These are phyloP conservation scores for Eumacrocentrus americanus DNA, from an alignment of 2,888 invertebrate species.

Conservation along the genomic window DNA sequence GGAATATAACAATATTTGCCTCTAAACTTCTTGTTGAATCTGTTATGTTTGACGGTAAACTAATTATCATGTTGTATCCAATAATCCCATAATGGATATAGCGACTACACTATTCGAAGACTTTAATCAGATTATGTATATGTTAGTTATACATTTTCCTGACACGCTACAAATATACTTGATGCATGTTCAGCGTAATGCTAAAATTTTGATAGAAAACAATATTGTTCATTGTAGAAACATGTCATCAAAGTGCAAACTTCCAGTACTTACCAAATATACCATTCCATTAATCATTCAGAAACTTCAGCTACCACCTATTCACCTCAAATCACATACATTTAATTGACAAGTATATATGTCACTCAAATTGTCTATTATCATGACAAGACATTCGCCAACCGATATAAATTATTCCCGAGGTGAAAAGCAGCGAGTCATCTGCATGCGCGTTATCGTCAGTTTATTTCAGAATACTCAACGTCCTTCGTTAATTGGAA, in stretches of 20 bases:
- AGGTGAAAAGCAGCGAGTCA: neutral
- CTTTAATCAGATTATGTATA: neutral
- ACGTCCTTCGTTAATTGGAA: neutral
- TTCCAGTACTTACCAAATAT: too few species aligned
- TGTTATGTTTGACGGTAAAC: constrained; percentile 5
- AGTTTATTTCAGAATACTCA: neutral
- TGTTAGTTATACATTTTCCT: neutral
- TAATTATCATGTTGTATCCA: neutral
- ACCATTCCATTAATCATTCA: too few species aligned
- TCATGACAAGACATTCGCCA: neutral
- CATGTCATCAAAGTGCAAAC: too few species aligned
- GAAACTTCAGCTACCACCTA: too few species aligned
- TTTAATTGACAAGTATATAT: too few species aligned
- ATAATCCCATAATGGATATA: neutral
- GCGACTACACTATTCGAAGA: neutral
- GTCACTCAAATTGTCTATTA: neutral
- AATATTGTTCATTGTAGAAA: too few species aligned
- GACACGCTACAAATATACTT: too few species aligned
- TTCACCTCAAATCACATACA: too few species aligned
- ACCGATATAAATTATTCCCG: neutral
- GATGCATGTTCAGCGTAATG: too few species aligned
- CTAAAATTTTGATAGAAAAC: too few species aligned
- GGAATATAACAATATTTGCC: too few species aligned
- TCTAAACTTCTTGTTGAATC: neutral
- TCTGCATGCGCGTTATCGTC: neutral